These are phyloP conservation scores for Mythimna pallens DNA, from an alignment of 2,888 invertebrate species.

Conservation along the genomic window DNA sequence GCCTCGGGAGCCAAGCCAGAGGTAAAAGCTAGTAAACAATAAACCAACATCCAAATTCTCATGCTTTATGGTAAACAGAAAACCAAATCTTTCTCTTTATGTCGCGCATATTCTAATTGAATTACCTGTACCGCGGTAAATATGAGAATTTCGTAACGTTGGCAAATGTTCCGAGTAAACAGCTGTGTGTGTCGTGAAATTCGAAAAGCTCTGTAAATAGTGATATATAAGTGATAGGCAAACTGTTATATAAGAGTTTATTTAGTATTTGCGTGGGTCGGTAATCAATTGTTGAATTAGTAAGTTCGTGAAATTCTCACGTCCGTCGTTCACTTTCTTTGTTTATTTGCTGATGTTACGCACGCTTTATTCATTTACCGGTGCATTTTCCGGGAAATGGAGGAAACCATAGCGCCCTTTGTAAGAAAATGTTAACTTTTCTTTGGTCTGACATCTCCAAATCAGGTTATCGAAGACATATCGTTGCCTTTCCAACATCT, in stretches of 20 bases:
- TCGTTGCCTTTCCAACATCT: too few species aligned
- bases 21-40: too few species aligned
- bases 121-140: constrained; percentile 57
- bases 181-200: constrained; percentile 36
- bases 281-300: constrained; percentile 51
- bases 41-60: constrained; percentile 67
- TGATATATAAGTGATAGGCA: constrained; percentile 25
- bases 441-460: neutral
- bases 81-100: constrained; percentile 70
- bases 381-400: neutral
- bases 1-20: too few species aligned
- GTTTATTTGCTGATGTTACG: constrained; percentile 24
- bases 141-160: constrained; percentile 46
- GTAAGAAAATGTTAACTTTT: neutral
- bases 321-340: constrained; percentile 42
- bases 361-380: neutral
- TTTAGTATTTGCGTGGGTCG: constrained; percentile 14
- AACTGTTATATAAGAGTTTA: constrained; percentile 33
- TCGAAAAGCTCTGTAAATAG: constrained; percentile 47
- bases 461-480: neutral
- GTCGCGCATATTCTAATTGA: constrained; percentile 66
- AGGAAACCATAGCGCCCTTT: neutral
- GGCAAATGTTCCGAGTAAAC: constrained; percentile 19
- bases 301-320: constrained; percentile 30
- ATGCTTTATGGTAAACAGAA: constrained; percentile 63